Base-by-base conservation (phyloP, 1,140 invertebrate genomes). In the Achroia grisella region DNA sequence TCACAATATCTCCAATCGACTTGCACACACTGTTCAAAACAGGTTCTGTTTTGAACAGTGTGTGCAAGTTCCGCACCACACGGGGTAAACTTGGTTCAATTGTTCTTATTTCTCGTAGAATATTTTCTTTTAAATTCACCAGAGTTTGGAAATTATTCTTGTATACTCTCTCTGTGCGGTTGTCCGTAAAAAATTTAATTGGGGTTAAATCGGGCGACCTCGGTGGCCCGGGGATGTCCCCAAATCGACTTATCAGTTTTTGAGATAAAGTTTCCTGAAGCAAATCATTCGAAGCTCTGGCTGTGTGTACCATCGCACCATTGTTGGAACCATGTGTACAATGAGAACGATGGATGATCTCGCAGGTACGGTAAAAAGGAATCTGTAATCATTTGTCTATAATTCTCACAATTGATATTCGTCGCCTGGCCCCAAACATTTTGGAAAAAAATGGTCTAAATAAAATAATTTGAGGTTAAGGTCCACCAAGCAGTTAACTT, bases 391-490 rank as follows among this genome's bases (percentile, higher is more conserved):
- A n/a, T n/a, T n/a, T n/a, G n/a, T n/a, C n/a, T n/a, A n/a, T 42
- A 54, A 44, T 41, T 41, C 44, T 48, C 48, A 32, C 41, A 46
- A 51, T 41, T 52, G 1, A 52, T 33, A 13, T 37, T 52, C 13
- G 42, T 13, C 17, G 42, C 8, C 13, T 31, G 37, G 1, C 27
- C 42, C 8, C 10, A 36, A 29, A 30, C 36, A 17, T 52, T 36
- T 36, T 45, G 17, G 41, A 59, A 61, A 48, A 63, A 64, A 41
- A 52, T n/a, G n/a, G n/a, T n/a, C n/a, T n/a, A n/a, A n/a, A n/a
- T n/a, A n/a, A n/a, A n/a, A n/a, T n/a, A 64, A 49, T 4, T 54
- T 23, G 34, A 8, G 10, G 35, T 11, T 29, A 28, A 8, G 11
- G 14, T 10, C 2, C 17, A 23, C 17, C 17, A 23, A 23, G 6